Base-by-base conservation (phyloP, 1,140 invertebrate species). In the Heliconius eleuchia region DNA sequence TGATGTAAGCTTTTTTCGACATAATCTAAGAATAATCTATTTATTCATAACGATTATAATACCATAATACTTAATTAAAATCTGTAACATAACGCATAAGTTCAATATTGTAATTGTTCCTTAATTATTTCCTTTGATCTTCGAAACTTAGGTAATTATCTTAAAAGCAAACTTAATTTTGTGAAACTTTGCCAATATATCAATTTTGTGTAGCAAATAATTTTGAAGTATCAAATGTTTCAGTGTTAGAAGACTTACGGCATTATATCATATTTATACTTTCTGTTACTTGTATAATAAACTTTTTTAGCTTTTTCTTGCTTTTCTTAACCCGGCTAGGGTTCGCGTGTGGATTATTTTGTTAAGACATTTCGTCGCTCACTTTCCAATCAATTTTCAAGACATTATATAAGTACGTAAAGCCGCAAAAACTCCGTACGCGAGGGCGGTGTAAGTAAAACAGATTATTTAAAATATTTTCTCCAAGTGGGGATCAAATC, bases 101-200 rank as follows among this genome's bases (percentile, higher is more conserved):
- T 82, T 80, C 82, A 84, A 84, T 78, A 84, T 84, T 83, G 73
- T 66, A 84, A 78, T 81, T 79, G 80, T 80, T 83, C 80, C 76
- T 75, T 71, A 73, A 83, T 82, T 76, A 80, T 76, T 82, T 78
- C 77, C 80, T 82, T 81, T 82, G 76, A 84, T 79, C 83, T 76
- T 77, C 73, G 57, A 80, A 84, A 84, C 80, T 84, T 84, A 34
- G 72, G 79, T 84, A 84, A 84, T 84, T 84, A 84, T 80, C 82
- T 76, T 55, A 79, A 81, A 79, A 74, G 78, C 46, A 60, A 82
- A 84, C 78, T 84, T 80, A 82, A 82, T 82, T 80, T 77, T 76
- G 72, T 57, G 70, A 46, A 82, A 82, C 73, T 82, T 82, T 39
- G 27, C 46, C 76, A 78, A 73, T 78, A 73, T 78, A 78, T 73